Evolutionary conservation across 2,888 invertebrate genomes (phyloP).

Genomic region (Tuta absoluta): DNA sequence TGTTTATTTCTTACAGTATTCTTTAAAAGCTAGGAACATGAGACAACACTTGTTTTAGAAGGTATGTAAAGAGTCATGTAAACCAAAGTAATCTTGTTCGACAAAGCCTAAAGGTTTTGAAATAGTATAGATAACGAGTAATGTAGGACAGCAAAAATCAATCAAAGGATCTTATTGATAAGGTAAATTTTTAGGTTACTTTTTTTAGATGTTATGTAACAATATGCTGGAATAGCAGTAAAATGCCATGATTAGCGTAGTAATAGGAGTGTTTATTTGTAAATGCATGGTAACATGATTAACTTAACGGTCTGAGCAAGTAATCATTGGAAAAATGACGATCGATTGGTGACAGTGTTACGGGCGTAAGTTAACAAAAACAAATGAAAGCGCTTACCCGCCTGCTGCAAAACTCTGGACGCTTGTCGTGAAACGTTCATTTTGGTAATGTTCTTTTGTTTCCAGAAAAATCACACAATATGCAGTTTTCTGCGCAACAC

Average conservation of each 20-base stretch:
- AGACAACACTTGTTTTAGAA: no score
- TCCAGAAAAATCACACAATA: slow-evolving; percentile 23
- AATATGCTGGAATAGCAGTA: slow-evolving; percentile 21
- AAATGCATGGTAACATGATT: not conserved
- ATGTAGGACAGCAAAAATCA: not conserved
- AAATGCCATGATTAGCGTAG: slow-evolving; percentile 2
- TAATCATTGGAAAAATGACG: slow-evolving; percentile 33
- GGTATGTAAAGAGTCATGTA: no score
- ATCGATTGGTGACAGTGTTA: slow-evolving; percentile 21
- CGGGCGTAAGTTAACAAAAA: slow-evolving; percentile 1
- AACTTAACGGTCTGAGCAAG: slow-evolving; percentile 7
- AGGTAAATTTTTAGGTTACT: slow-evolving; percentile 49
- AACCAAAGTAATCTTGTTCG: no score
- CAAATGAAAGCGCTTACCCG: slow-evolving; percentile 49
- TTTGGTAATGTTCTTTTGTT: slow-evolving; percentile 34
- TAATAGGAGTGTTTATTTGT: no score
- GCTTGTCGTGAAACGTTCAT: slow-evolving; percentile 65
- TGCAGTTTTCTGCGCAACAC: slow-evolving; percentile 18
- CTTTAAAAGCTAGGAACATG: no score
- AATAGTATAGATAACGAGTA: not conserved
- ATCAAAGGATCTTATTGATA: slow-evolving; percentile 10
- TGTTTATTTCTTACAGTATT: no score
- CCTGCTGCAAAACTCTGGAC: slow-evolving; percentile 64
- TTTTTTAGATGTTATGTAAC: slow-evolving; percentile 59
- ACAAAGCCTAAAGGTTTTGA: no score